These are phyloP conservation scores for Dolichopus griseipennis DNA, from an alignment of 2,888 invertebrate species.

Conservation along the genomic window DNA sequence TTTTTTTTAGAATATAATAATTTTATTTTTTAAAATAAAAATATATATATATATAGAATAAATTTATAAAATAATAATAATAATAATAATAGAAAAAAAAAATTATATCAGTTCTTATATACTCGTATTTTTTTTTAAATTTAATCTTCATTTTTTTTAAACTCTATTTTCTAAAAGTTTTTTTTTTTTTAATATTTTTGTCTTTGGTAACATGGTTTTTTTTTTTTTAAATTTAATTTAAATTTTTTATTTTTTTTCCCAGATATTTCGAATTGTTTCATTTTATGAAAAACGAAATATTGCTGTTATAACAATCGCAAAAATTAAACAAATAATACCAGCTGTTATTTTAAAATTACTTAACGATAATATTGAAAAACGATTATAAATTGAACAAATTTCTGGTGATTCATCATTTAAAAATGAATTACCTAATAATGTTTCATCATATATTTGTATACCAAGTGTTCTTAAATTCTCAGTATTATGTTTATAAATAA, in stretches of 20 bases:
- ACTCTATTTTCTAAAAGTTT: not conserved
- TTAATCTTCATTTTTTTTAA: too few relatives aligned
- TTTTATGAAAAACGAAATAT: conserved; percentile 27
- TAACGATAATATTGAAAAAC: conserved; percentile 42
- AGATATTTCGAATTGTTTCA: not conserved
- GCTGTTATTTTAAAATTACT: conserved; percentile 33
- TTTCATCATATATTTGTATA: conserved; percentile 45
- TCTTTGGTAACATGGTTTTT: not conserved
- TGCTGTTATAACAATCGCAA: conserved; percentile 38
- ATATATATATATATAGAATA: too few relatives aligned
- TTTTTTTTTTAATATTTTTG: not conserved
- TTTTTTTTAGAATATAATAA: too few relatives aligned
- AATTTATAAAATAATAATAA: too few relatives aligned
- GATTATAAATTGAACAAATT: conserved; percentile 50
- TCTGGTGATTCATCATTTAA: conserved; percentile 70
- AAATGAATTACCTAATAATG: conserved; percentile 43
- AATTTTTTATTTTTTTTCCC: not conserved
- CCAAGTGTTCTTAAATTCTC: conserved; percentile 54
- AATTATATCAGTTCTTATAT: conserved; percentile 3
- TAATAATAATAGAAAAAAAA: not conserved
- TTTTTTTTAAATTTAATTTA: not conserved
- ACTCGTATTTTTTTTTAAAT: conserved; percentile 6
- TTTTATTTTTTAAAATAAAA: too few relatives aligned
- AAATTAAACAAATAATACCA: conserved; percentile 34
- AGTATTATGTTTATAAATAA: conserved; percentile 26